Evolutionary conservation across 2,888 invertebrate species (phyloP), one percentile per base, ranked within the genome.

Genomic region (Zonitis immaculata): DNA sequence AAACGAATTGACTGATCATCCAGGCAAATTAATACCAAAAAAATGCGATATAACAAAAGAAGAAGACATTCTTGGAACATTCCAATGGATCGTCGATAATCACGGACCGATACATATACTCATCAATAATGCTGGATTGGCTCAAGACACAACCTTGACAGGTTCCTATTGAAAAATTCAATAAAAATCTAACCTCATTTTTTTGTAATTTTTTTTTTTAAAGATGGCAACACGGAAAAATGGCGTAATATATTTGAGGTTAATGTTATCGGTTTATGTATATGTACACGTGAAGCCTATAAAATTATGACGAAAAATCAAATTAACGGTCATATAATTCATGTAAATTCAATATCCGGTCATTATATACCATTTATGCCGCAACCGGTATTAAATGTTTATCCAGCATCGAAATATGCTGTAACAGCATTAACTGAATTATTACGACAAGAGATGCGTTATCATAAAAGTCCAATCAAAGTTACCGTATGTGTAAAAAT

Each of bases 91-190:
- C 8, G 57, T 56, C 5, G 60, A 59, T 0, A 59, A 67, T 27
- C 56, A 67, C 2, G 68, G 67, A 5, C 58, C 61, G 0, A 55
- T 68, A 9, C 61, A 66, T 42, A 60, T 68, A 43, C 54, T 67
- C 2, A 53, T 68, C 22, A 68, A 66, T 53, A 67, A 64, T 45
- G 67, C 68, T 6, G 67, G 66, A 1, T 25, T 67, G n/a, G 59
- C 57, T 8, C 57, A 56, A 48, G 56, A 60, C 7, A 54, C 60
- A 0, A 58, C 42, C 18, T 47, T 65, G 18, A 57, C 50, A 11
- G 60, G 63, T 62, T 11, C 8, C 8, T 16, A 22, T 18, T 18
- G 3, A 16, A 4, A 5, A 12, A 3, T 42, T 42, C n/a, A n/a
- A n/a, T n/a, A n/a, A n/a, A n/a, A n/a, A 27, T 46, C 18, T 14